A percentile compares a stretch with the other conserved stretches of the same genome.
Evolutionary conservation across 2,888 invertebrate species (phyloP).

Genomic region (Dysmachus trigonus): DNA sequence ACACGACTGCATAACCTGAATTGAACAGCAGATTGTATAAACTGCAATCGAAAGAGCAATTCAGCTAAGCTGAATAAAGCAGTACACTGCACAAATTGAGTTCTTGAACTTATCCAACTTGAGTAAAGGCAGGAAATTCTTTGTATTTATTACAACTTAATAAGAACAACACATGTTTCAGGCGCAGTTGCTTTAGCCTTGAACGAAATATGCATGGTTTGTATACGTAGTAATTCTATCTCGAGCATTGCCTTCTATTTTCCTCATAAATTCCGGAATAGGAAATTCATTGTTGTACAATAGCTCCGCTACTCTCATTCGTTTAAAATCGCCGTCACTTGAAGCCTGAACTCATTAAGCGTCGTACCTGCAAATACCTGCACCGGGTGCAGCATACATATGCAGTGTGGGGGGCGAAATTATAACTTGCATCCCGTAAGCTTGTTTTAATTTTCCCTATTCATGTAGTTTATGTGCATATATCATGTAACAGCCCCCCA

Average conservation of each 20-base stretch:
- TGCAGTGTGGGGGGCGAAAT: constrained; percentile 14
- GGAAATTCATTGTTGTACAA: background rate
- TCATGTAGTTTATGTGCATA: constrained; percentile 22
- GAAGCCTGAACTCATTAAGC: constrained; percentile 6
- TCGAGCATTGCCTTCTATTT: background rate
- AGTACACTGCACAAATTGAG: too few relatives aligned
- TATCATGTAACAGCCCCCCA: constrained; percentile 13
- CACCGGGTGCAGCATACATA: background rate
- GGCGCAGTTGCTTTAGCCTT: too few relatives aligned
- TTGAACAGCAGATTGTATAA: too few relatives aligned
- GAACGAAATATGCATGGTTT: too few relatives aligned
- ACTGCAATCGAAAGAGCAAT: too few relatives aligned
- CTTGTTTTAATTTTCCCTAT: constrained; percentile 24
- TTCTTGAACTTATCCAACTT: too few relatives aligned
- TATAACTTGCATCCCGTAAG: background rate
- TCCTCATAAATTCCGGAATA: background rate
- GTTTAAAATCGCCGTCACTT: background rate
- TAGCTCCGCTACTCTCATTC: background rate
- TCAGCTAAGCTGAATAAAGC: too few relatives aligned
- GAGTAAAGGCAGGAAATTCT: too few relatives aligned
- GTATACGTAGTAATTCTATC: background rate
- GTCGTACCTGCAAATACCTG: background rate
- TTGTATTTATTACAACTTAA: too few relatives aligned
- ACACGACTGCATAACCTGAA: too few relatives aligned
- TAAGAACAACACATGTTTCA: too few relatives aligned